Evolutionary conservation across 1,140 invertebrate species (phyloP).

Genomic region (Drepana arcuata): DNA sequence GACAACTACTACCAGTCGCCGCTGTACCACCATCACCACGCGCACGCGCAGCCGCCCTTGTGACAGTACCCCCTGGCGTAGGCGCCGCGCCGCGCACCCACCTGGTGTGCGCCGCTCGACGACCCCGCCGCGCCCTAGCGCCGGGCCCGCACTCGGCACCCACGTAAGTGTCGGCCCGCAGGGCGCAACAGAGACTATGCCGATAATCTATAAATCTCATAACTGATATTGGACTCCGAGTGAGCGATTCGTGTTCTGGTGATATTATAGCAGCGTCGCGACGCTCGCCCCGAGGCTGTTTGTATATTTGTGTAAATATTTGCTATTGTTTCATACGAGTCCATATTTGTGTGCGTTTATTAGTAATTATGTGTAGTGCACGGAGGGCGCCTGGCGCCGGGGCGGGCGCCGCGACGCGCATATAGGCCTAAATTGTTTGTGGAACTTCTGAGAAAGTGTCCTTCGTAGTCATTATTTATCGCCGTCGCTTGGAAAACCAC

Average conservation of each 20-base stretch:
- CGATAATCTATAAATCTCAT: conserved; percentile 25
- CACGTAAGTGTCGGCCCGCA: conserved; percentile 17
- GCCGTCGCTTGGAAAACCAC: too few species aligned
- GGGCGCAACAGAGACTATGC: not conserved
- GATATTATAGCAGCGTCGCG: conserved; percentile 32
- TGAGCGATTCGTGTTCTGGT: conserved; percentile 66
- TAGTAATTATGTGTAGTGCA: conserved; percentile 44
- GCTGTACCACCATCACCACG: conserved; percentile 82
- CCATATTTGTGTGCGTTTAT: conserved; percentile 41
- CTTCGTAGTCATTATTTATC: conserved; percentile 41
- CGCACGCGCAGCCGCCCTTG: conserved; percentile 69
- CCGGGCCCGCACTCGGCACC: conserved; percentile 14
- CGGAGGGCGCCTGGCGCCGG: conserved; percentile 19
- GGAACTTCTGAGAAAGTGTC: conserved; percentile 48
- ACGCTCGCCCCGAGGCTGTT: conserved; percentile 22
- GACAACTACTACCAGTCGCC: conserved; percentile 87
- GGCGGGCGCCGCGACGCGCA: conserved; percentile 23
- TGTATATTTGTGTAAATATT: conserved; percentile 56
- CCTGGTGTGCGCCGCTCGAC: conserved; percentile 18
- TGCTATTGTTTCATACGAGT: conserved; percentile 38
- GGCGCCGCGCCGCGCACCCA: conserved; percentile 35
- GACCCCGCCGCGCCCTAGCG: conserved; percentile 27
- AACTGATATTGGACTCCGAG: conserved; percentile 53
- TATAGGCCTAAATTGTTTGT: conserved; percentile 50
- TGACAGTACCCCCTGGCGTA: conserved; percentile 68